These are phyloP conservation scores for Spatulosminthurus flaviceps DNA, from an alignment of 2,888 invertebrate genomes.

Conservation along the genomic window DNA sequence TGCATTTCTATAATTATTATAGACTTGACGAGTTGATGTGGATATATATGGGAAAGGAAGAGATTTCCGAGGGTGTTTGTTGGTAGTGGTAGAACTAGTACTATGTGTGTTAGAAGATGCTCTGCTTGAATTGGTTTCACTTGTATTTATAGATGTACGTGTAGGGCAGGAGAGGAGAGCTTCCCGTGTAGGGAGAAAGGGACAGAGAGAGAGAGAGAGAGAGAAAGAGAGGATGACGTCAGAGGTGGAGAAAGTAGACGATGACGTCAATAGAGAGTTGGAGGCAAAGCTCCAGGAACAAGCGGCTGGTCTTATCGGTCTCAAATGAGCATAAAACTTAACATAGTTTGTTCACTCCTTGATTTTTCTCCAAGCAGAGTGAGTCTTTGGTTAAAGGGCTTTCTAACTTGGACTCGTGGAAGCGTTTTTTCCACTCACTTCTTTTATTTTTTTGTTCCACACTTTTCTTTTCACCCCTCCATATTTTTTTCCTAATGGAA, in stretches of 20 bases:
- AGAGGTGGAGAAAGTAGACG: slow-evolving; percentile 47
- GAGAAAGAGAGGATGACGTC: slow-evolving; percentile 43
- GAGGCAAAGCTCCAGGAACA: slow-evolving; percentile 29
- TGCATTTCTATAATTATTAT: too few species aligned
- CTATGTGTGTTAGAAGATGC: too few species aligned
- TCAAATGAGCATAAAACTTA: slow-evolving; percentile 48
- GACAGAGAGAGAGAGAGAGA: not conserved
- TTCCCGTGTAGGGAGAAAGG: not conserved
- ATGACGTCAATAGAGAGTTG: slow-evolving; percentile 48
- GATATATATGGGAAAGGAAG: not conserved
- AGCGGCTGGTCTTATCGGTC: slow-evolving; percentile 46
- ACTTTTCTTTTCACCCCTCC: slow-evolving; percentile 16
- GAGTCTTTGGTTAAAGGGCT: slow-evolving; percentile 43
- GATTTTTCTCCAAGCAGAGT: slow-evolving; percentile 31
- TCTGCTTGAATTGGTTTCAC: not conserved
- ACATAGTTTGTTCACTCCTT: slow-evolving; percentile 44
- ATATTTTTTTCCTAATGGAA: not conserved
- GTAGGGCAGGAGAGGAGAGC: not conserved
- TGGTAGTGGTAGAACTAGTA: slow-evolving; percentile 24
- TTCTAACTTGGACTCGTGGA: slow-evolving; percentile 25
- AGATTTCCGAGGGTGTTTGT: slow-evolving; percentile 43
- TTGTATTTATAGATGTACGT: not conserved
- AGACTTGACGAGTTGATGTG: too few species aligned
- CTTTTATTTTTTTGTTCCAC: slow-evolving; percentile 22
- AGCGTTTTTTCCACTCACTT: not conserved